Base-by-base conservation (phyloP, 2,888 invertebrate genomes). In the Silvanus unidentatus region DNA sequence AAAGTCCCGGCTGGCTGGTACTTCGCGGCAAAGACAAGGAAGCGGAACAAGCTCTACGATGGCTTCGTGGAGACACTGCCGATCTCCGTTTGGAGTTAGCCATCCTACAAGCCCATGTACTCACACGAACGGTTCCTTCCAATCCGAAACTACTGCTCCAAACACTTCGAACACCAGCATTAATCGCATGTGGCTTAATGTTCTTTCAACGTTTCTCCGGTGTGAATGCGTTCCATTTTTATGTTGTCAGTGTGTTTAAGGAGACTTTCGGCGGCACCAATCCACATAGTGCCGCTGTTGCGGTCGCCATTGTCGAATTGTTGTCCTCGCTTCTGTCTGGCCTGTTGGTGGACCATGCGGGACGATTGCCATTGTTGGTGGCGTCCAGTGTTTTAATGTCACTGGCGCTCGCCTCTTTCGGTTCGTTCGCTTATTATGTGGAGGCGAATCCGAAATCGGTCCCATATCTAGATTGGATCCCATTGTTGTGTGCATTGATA, bases 181-280 rank as follows among this genome's bases (percentile, higher is more conserved):
- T 87, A 47, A 86, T 92, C 42, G 87, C 90, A 1, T 86, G 91
- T 64, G 86, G 87, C 13, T 75, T 93, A 54, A 92, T 92, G 90
- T 84, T 91, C 73, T 91, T 93, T 65, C 93, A 92, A 66, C 79
- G 92, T 45, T 85, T 86, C 60, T 85, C 86, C 32, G 90, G 90
- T 10, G 89, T 88, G 28, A 88, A 88, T 59, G 86, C 88, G 38
- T 89, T 90, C 67, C 86, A 84, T 54, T 88, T 88, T 66, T 90
- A 90, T 70, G 88, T 88, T 39, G 91, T 90, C 9, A 82, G 85
- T 43, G 92, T 93, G 59, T 91, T 94, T 68, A 78, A 87, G 52
- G 84, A 86, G 69, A 91, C 92, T 13, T 86, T 88, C 52, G 84
- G 83, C 22, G 84, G 82, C 5, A 84, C 88, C 73, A 86, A 88